Conservation (phyloP, 1,140 invertebrate genomes). For the Achroia grisella region DNA sequence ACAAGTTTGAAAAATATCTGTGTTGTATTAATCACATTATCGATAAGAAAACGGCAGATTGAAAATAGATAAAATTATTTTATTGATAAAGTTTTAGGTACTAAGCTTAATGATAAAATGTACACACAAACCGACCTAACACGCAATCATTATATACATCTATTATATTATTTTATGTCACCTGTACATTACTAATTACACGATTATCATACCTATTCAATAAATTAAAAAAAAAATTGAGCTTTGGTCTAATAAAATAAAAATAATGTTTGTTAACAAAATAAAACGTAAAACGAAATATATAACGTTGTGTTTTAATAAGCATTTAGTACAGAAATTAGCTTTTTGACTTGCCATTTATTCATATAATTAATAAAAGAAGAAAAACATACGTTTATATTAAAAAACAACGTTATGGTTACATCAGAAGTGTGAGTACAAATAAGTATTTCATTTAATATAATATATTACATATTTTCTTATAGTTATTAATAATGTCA, state of each 20-base stretch:
- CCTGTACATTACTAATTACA: slow-evolving; percentile 19
- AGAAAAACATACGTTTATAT: no score
- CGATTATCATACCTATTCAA: slow-evolving; percentile 14
- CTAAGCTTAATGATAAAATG: slow-evolving; percentile 41
- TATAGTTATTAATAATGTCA: no score
- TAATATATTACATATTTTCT: no score
- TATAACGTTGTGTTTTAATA: no score
- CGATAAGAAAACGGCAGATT: slow-evolving; percentile 22
- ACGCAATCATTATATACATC: slow-evolving; percentile 31
- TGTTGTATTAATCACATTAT: no score
- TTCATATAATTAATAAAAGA: no score
- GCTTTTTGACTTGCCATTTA: no score
- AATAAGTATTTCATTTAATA: no score
- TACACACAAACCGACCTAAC: slow-evolving; percentile 40
- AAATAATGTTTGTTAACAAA: slow-evolving; percentile 12
- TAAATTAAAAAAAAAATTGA: slow-evolving; percentile 39
- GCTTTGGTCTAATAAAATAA: slow-evolving; percentile 46
- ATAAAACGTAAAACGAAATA: slow-evolving; percentile 20
- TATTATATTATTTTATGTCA: slow-evolving; percentile 8
- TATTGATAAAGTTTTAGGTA: slow-evolving; percentile 46
- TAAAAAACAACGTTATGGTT: no score
- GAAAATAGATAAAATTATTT: slow-evolving; percentile 62
- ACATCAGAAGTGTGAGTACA: no score
- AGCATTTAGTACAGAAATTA: no score
- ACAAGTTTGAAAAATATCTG: no score